phyloP scores from a whole-genome alignment of 2,797 vertebrate species.

The Streptopelia turtur region DNA sequence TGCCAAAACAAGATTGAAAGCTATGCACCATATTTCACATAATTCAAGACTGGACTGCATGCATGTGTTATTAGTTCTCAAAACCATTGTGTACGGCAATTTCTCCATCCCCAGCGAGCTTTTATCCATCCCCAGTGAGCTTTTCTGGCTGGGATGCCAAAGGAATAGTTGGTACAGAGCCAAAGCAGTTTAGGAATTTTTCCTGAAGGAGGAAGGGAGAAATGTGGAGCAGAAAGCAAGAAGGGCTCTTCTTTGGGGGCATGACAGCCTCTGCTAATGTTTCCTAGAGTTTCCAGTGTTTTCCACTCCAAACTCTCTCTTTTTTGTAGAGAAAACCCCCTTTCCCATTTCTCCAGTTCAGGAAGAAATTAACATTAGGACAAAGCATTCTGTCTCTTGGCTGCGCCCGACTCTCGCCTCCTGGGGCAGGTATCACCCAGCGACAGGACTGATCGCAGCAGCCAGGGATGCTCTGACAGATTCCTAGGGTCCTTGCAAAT shows the following conservation, averaged over 20 bases:
- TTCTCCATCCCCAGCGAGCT: slow-evolving; percentile 36
- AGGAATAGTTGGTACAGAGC: slow-evolving; percentile 24
- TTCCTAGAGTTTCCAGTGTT: neutral
- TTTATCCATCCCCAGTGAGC: slow-evolving; percentile 30
- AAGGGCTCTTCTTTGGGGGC: neutral
- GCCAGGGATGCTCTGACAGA: slow-evolving; percentile 44
- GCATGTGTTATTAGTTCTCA: slow-evolving; percentile 54
- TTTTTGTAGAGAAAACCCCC: neutral
- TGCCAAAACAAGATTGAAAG: slow-evolving; percentile 40
- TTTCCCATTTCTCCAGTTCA: neutral
- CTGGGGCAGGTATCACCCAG: neutral
- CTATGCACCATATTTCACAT: slow-evolving; percentile 16
- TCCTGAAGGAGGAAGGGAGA: slow-evolving; percentile 13
- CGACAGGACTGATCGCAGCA: neutral
- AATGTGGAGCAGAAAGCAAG: neutral
- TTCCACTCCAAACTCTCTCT: neutral
- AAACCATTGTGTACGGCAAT: slow-evolving; percentile 23
- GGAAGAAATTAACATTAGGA: neutral
- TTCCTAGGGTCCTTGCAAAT: slow-evolving; percentile 13
- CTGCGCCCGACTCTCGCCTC: neutral
- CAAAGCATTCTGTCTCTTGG: neutral
- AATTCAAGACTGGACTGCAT: slow-evolving; percentile 20
- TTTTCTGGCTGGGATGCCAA: slow-evolving; percentile 33
- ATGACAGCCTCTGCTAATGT: neutral
- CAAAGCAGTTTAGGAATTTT: slow-evolving; percentile 62